phyloP scores from a whole-genome alignment of 2,113 vertebrate genomes.

The Onychorhynchus coronatus region DNA sequence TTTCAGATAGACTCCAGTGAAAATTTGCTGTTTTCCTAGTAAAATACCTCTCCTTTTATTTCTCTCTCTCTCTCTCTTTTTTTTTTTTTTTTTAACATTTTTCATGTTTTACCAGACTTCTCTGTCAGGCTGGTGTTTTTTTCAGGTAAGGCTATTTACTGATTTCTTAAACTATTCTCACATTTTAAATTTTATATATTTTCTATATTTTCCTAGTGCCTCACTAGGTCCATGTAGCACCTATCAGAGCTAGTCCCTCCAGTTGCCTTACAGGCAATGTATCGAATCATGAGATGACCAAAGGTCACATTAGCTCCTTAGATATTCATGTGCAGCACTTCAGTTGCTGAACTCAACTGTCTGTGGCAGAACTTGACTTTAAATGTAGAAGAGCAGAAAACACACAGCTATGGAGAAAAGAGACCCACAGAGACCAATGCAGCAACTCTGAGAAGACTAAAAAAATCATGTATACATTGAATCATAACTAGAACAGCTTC shows the following conservation, averaged over 20 bases:
- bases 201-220: not conserved
- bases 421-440: accelerated
- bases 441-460: not conserved
- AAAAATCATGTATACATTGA: not conserved
- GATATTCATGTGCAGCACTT: not conserved
- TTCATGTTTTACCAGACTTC: not conserved
- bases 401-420: not conserved
- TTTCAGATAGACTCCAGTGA: not conserved
- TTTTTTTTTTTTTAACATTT: not conserved
- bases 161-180: not conserved
- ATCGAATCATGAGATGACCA: not conserved
- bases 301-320: not conserved
- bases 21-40: not conserved
- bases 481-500: not conserved
- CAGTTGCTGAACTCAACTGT: not conserved
- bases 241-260: not conserved
- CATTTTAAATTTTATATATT: not conserved
- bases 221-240: not conserved
- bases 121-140: not conserved
- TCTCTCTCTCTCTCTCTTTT: accelerated
- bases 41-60: not conserved
- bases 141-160: not conserved
- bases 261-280: not conserved
- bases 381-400: not conserved
- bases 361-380: not conserved